Base-by-base conservation (phyloP, 2,113 vertebrate genomes). In the Gasterosteus aculeatus region DNA sequence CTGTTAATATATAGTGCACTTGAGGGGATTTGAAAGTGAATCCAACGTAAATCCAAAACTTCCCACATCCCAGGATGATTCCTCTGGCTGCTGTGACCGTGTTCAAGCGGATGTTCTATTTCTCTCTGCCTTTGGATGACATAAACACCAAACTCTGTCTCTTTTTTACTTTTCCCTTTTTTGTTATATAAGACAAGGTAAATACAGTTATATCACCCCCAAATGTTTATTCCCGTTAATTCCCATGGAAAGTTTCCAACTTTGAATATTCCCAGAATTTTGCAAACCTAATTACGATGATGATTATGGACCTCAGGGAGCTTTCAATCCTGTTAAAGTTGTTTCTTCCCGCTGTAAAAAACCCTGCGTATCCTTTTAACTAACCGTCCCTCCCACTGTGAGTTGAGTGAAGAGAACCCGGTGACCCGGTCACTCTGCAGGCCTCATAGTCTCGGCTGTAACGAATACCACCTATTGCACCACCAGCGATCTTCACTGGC, bases 391-490 rank as follows among this genome's bases (percentile, higher is more conserved):
- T 56, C 10, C 26, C 0, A 3, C 35, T 14, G 18, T 39, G 64
- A 57, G 39, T 0, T 74, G 70, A 68, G 64, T 69, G 9, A 33
- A 8, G 59, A 9, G 67, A 77, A 80, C 73, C 39, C 70, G 11
- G 16, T 77, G 85, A 81, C 81, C 69, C 19, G 26, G 75, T 86
- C 79, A 63, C 29, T 29, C 61, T 44, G 68, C 77, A 74, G 49
- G 61, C 68, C 31, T 75, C 69, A 58, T 26, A 10, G 44, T 78
- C 65, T 82, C 58, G 77, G 64, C 74, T 70, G 82, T 83, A 85
- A 88, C 70, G 26, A 68, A 86, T 81, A 77, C 72, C 12, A 8
- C 47, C 11, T 11, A 65, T 86, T 83, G 69, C 56, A 83, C 81
- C 71, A 83, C 73, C 70, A 57, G 11, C 47, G 42, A 18, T 42